Evolutionary conservation across 2,888 invertebrate genomes (phyloP), one percentile per base, ranked within the genome.

Genomic region (Cheilosia grossa): DNA sequence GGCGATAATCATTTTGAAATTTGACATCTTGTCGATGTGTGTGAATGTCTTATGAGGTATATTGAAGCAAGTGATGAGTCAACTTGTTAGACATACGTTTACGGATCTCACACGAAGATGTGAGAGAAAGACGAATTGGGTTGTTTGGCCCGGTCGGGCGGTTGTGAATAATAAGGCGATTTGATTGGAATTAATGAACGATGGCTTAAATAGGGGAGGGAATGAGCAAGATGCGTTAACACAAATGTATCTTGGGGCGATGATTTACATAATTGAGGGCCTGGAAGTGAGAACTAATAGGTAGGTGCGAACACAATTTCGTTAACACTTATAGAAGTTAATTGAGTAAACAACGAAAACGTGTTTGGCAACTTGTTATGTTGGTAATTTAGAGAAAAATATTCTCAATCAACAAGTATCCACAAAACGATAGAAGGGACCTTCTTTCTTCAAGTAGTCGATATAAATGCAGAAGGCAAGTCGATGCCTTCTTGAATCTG

Each of bases 1-100:
- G 67, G 59, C 54, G 63, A 30, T 70, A 63, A 78, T 78, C 70
- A 78, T 64, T 78, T 56, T 61, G n/a, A 67, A 67, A 59, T 77
- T 67, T 59, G 75, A 77, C 75, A 77, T 59, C 51, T 53, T 24
- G 15, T 21, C 15, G n/a, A 15, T 42, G 13, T 42, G 53, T 10
- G 10, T 44, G 44, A 10, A 13, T 33, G 19, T n/a, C 15, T 59
- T 59, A 1, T 19, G 27, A 42, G n/a, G n/a, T 30, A 27, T 44
- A 21, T 21, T 42, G 10, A 42, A 13, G 37, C 37, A 47, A 47
- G 51, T 54, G 67, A 37, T 77, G 77, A 77, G 64, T 77, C 77
- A 77, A 54, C 61, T 33, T 42, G 67, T 54, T 69, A 37, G 53
- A 27, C 47, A 42, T 47, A 47, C 15, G 9, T 27, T 1, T 24